Percentiles rank a stretch among this genome's conserved stretches.
Conservation (phyloP, 2,888 invertebrate genomes). For the Chrysodeixis includens region DNA sequence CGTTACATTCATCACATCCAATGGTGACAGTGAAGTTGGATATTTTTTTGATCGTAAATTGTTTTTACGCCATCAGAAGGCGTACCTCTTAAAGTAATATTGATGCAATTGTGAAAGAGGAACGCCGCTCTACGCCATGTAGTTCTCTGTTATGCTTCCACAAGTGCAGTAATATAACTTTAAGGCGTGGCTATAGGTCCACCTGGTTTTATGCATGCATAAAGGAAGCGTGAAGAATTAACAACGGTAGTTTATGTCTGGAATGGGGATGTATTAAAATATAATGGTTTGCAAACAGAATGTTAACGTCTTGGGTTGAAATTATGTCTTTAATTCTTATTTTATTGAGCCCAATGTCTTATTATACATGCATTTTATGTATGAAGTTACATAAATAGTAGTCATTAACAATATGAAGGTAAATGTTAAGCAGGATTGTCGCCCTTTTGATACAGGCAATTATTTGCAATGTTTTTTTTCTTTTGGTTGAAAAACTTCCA, state of each 20-base stretch:
- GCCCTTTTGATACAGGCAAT: neutral
- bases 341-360: neutral
- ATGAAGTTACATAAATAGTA: neutral
- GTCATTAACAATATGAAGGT: neutral
- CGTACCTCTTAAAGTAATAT: too few species aligned
- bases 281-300: neutral
- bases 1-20: too few species aligned
- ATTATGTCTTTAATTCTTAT: neutral
- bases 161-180: too few species aligned
- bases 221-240: conserved; percentile 6
- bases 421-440: neutral
- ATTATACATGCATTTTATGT: neutral
- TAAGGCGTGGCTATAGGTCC: too few species aligned
- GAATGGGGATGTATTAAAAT: conserved; percentile 15
- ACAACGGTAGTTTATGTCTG: conserved; percentile 2
- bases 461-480: neutral
- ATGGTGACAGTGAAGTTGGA: too few species aligned
- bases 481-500: neutral
- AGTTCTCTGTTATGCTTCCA: too few species aligned
- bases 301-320: neutral
- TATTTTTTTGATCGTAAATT: too few species aligned
- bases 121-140: too few species aligned
- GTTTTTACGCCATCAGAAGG: too few species aligned
- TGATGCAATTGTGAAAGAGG: too few species aligned
- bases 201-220: conserved; percentile 29